Evolutionary conservation across 2,797 vertebrate genomes (phyloP).

Genomic region (Brachyrhaphis roseni): DNA sequence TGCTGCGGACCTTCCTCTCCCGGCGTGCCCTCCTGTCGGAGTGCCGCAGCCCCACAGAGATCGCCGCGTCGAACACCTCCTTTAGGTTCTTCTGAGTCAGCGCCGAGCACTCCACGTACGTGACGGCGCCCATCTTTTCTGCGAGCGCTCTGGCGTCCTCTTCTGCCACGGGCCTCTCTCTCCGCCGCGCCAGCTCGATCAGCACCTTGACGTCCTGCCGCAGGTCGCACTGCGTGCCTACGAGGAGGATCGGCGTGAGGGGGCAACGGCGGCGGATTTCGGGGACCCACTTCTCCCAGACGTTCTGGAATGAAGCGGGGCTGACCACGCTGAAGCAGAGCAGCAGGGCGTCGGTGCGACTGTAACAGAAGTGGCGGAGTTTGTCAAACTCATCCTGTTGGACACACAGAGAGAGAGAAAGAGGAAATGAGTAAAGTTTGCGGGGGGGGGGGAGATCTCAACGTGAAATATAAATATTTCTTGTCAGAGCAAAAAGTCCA

Average conservation of each 20-base stretch:
- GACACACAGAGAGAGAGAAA: conserved; percentile 31
- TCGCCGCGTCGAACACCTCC: conserved; percentile 88
- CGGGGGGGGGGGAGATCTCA: not conserved
- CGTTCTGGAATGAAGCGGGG: conserved; percentile 88
- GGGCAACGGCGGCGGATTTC: conserved; percentile 87
- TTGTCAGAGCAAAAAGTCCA: not conserved
- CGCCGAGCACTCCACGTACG: conserved; percentile 87
- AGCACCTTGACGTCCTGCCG: conserved; percentile 89
- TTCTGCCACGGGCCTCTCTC: conserved; percentile 82
- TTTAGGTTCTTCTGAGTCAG: conserved; percentile 91
- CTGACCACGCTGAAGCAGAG: conserved; percentile 90
- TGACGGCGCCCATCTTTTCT: conserved; percentile 82
- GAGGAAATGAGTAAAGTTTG: not conserved
- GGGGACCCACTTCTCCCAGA: conserved; percentile 88
- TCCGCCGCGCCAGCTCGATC: conserved; percentile 82
- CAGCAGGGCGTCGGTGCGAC: conserved; percentile 84
- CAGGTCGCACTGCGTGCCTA: conserved; percentile 90
- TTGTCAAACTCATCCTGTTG: conserved; percentile 87
- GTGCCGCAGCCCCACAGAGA: conserved; percentile 81
- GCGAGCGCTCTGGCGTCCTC: conserved; percentile 82
- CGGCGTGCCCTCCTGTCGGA: conserved; percentile 74
- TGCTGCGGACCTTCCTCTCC: conserved; percentile 82
- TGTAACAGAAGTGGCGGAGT: conserved; percentile 89
- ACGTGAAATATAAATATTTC: not conserved
- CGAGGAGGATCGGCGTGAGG: conserved; percentile 83